Base-by-base conservation (phyloP, 2,888 invertebrate genomes). In the Melinopterus prodromus region DNA sequence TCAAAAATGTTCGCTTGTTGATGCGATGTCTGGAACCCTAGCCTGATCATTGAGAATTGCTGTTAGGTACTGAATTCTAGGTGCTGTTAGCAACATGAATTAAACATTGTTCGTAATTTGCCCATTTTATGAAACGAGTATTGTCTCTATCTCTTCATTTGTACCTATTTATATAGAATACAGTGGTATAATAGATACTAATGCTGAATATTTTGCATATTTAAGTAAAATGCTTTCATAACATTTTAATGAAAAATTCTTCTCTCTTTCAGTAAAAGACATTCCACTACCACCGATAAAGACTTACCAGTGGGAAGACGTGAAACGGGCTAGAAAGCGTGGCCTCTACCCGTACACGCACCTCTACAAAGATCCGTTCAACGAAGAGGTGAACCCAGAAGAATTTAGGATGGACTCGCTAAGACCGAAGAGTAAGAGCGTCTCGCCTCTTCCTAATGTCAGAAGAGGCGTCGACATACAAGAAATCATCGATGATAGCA, bases 271-370 rank as follows among this genome's bases (percentile, higher is more conserved):
- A 88, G 88, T 85, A 78, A 85, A 84, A 84, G 87, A 87, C 82
- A 82, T 85, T 79, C 95, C 95, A 84, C 93, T 93, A 83, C 91
- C 94, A 85, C 95, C 95, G 82, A 91, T 94, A 85, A 93, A 94
- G 89, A 95, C 95, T 78, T 96, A 95, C 89, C 92, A 93, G 90
- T 96, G 95, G 95, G 95, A 96, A 90, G 95, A 96, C 89, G 90
- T 96, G 71, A 90, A 92, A 85, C 91, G 94, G 87, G 92, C 93
- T 84, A 93, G 93, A 89, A 91, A 92, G 85, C 91, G 92, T 87
- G 96, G 96, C 82, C 93, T 93, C 74, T 96, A 96, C 87, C 96
- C 96, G 84, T 96, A 95, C 95, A 95, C 96, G 14, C 93, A 95
- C 88, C 89, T 96, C 36, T 91, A 94, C 85, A 95, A 95, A 88